Conservation (phyloP, 2,113 vertebrate species). For the Aplodontia rufa region DNA sequence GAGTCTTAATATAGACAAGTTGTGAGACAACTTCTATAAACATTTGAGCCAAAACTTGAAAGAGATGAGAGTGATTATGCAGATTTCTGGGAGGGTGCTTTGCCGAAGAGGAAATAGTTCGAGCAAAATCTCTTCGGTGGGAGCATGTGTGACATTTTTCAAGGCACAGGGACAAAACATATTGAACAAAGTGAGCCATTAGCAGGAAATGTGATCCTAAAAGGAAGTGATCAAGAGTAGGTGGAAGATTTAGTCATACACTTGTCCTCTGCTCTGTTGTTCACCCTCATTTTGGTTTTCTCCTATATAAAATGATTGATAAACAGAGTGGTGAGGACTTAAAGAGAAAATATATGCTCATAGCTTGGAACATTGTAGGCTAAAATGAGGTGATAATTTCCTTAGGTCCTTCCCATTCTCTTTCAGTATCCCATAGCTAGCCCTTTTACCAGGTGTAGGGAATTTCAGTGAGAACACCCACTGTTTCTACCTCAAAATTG, state of each 20-base stretch:
- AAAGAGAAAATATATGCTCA: background rate
- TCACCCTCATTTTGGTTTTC: background rate
- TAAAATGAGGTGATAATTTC: background rate
- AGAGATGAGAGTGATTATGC: background rate
- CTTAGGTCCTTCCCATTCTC: background rate
- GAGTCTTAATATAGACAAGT: background rate
- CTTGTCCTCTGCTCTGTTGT: background rate
- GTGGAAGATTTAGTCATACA: background rate
- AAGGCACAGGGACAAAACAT: background rate
- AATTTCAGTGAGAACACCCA: background rate
- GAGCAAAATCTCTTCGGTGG: background rate
- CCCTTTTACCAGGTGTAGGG: background rate
- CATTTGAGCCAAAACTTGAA: slow-evolving; percentile 6
- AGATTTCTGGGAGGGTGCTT: background rate
- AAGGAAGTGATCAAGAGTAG: background rate
- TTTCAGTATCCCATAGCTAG: background rate
- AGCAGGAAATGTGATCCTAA: background rate
- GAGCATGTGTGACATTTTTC: background rate
- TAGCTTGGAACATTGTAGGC: background rate
- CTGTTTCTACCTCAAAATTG: background rate
- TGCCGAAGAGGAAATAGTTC: background rate
- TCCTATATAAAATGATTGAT: background rate
- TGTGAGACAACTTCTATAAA: slow-evolving; percentile 10
- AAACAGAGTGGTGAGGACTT: background rate
- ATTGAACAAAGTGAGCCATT: background rate